These are phyloP conservation scores for Lonchura striata DNA, from an alignment of 2,113 vertebrate species.

Conservation along the genomic window DNA sequence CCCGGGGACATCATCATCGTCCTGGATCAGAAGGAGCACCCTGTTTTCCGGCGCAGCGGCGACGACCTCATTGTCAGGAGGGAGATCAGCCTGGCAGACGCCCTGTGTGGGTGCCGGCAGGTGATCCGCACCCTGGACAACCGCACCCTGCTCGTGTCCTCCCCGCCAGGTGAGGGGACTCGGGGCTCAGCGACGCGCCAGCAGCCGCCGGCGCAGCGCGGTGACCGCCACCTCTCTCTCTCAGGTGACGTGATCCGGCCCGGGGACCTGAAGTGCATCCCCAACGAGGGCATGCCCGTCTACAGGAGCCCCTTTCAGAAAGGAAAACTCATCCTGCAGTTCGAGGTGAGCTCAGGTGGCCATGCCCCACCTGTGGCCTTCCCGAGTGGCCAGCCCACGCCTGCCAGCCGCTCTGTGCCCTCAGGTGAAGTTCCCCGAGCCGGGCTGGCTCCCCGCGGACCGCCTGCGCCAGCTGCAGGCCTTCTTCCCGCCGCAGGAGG, in stretches of 20 bases:
- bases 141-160: slow-evolving; percentile 60
- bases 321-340: slow-evolving; percentile 68
- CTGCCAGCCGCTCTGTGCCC: rapidly evolving
- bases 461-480: slow-evolving; percentile 56
- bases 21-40: slow-evolving; percentile 69
- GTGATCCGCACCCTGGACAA: slow-evolving; percentile 65
- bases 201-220: not conserved
- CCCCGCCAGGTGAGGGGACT: slow-evolving; percentile 30
- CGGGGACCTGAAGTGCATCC: slow-evolving; percentile 54
- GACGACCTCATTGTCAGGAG: slow-evolving; percentile 52
- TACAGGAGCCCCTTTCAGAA: slow-evolving; percentile 61
- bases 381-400: rapidly evolving
- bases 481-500: slow-evolving; percentile 51
- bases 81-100: slow-evolving; percentile 65
- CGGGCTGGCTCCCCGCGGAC: slow-evolving; percentile 50
- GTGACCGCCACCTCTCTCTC: rapidly evolving
- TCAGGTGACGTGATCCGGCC: slow-evolving; percentile 67
- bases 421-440: slow-evolving; percentile 66
- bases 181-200: not conserved
- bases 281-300: slow-evolving; percentile 69
- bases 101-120: slow-evolving; percentile 66
- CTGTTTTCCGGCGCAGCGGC: slow-evolving; percentile 32
- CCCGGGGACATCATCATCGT: slow-evolving; percentile 65
- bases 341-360: slow-evolving; percentile 15
- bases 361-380: not conserved